A percentile compares a stretch with the other conserved stretches of the same genome.
Evolutionary conservation across 1,140 invertebrate species (phyloP).

Genomic region (Tetranychus cinnabarinus): DNA sequence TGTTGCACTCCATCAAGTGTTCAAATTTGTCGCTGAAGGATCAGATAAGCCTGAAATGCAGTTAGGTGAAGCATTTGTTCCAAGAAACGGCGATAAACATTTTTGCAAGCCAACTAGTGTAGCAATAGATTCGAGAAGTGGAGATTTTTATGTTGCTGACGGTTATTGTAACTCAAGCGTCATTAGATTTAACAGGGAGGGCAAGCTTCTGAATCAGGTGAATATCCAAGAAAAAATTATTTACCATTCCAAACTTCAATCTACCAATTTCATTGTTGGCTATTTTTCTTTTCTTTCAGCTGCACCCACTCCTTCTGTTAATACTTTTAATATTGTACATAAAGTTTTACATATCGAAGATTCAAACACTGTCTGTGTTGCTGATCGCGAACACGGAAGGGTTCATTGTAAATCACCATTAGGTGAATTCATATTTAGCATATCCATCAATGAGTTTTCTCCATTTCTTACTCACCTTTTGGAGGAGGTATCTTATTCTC

Average conservation of each 20-base stretch:
- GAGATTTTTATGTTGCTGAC: slow-evolving; percentile 78
- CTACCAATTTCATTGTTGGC: no score
- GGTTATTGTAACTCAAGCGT: slow-evolving; percentile 81
- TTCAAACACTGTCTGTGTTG: slow-evolving; percentile 48
- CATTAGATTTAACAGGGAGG: slow-evolving; percentile 48
- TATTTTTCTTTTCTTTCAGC: not conserved
- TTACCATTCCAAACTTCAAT: no score
- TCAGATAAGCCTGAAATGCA: not conserved
- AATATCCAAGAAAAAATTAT: slow-evolving; percentile 13
- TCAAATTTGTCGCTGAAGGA: slow-evolving; percentile 33
- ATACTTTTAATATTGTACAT: slow-evolving; percentile 59
- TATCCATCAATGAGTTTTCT: slow-evolving; percentile 20
- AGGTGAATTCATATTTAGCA: slow-evolving; percentile 14
- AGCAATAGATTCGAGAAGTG: slow-evolving; percentile 35
- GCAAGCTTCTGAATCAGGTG: slow-evolving; percentile 19
- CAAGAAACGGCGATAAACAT: slow-evolving; percentile 44
- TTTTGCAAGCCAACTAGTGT: slow-evolving; percentile 84
- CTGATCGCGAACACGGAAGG: slow-evolving; percentile 73
- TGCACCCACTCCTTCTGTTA: slow-evolving; percentile 1
- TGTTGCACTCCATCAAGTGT: slow-evolving; percentile 76
- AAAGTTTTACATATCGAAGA: slow-evolving; percentile 51
- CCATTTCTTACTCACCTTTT: slow-evolving; percentile 20
- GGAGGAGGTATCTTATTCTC: slow-evolving; percentile 46
- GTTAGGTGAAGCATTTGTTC: slow-evolving; percentile 33
- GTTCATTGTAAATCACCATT: slow-evolving; percentile 32